phyloP scores from a whole-genome alignment of 2,113 vertebrate species.

The Eleginops maclovinus region DNA sequence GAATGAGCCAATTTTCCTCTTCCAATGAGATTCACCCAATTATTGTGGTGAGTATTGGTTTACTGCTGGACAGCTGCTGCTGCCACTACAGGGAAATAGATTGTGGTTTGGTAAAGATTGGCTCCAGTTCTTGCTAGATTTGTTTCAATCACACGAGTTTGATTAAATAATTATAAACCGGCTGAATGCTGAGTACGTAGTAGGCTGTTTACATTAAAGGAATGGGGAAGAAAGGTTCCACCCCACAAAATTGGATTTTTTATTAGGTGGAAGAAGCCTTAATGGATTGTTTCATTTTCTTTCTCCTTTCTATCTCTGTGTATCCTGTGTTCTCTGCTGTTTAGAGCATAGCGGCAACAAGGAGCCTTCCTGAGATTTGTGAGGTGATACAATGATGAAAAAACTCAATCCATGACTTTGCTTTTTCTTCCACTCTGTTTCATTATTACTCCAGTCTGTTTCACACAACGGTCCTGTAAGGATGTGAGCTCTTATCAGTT shows the following conservation, averaged over 20 bases:
- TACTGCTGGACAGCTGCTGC: slow-evolving; percentile 68
- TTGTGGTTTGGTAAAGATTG: slow-evolving; percentile 55
- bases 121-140: slow-evolving; percentile 49
- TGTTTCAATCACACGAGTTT: slow-evolving; percentile 63
- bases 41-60: slow-evolving; percentile 66
- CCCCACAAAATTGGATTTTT: not conserved
- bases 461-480: slow-evolving; percentile 48
- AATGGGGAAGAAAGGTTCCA: not conserved
- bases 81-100: slow-evolving; percentile 64
- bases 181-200: slow-evolving; percentile 2
- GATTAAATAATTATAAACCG: slow-evolving; percentile 52
- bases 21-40: slow-evolving; percentile 68
- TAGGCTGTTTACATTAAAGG: slow-evolving; percentile 1
- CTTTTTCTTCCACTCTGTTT: slow-evolving; percentile 21
- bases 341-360: not conserved
- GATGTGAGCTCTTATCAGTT: slow-evolving; percentile 66
- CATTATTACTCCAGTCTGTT: slow-evolving; percentile 44
- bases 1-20: slow-evolving; percentile 64
- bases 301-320: slow-evolving; percentile 13
- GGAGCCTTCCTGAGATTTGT: not conserved
- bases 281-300: not conserved
- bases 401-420: slow-evolving; percentile 13
- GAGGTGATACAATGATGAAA: not conserved
- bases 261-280: not conserved
- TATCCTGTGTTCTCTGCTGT: slow-evolving; percentile 26